Evolutionary conservation across 2,113 vertebrate species (phyloP), one percentile per base, ranked within the genome.

Genomic region (Siphamia tubifer): DNA sequence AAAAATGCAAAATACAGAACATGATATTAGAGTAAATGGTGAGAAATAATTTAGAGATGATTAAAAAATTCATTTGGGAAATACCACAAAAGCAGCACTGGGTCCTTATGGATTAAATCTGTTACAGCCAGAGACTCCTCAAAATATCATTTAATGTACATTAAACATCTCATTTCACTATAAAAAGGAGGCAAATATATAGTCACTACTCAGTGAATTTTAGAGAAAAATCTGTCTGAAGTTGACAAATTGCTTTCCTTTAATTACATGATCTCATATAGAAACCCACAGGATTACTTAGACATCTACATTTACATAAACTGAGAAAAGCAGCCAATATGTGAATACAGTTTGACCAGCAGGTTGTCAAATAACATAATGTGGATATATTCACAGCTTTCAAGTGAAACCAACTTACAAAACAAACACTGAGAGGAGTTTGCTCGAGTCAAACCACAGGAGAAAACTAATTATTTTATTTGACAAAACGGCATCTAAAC

Each of bases 331-430:
- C 30, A 55, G 13, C 5, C 2, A 61, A 68, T 51, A 51, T 31
- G 19, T 45, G 17, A 2, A 44, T 27, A 10, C 11, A 8, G 13
- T 9, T 38, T 8, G 8, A 58, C 35, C 12, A 52, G 13, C 15
- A 48, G 21, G 39, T 4, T 77, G 49, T 44, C 16, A 39, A 56
- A 34, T 8, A 16, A 4, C 24, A 30, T 10, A 20, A 28, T 38
- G 12, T 35, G 32, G 34, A 52, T 28, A 52, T 28, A 31, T 58
- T 40, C 52, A 57, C 32, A 65, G 60, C 48, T 54, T 47, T 61
- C 43, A 12, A 5, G 15, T 35, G n/a, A 20, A 49, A 61, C 27
- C 10, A 47, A 40, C 6, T 12, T 44, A 27, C 11, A 19, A 31
- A 69, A 34, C 42, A 66, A 48, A 48, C 45, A 40, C 57, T 34